Conservation (phyloP, 2,888 invertebrate genomes). For the Enchytraeus crypticus region DNA sequence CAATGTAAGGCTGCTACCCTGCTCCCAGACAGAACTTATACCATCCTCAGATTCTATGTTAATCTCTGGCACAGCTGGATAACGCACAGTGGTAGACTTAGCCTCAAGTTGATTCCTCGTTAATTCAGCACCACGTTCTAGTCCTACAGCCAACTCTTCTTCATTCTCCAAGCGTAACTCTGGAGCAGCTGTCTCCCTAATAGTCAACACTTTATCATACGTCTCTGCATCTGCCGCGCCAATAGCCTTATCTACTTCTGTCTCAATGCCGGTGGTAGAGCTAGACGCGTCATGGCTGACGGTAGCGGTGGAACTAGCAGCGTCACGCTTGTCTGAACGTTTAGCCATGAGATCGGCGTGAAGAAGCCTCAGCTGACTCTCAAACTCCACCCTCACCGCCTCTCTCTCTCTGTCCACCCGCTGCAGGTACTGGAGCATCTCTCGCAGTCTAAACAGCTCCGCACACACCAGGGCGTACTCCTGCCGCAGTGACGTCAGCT, state of each 20-base stretch:
- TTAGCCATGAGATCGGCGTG: background rate
- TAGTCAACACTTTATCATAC: too few relatives aligned
- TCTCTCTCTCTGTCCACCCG: slow-evolving; percentile 5
- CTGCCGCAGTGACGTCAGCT: background rate
- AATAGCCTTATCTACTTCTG: background rate
- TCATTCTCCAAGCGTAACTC: too few relatives aligned
- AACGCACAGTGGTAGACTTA: background rate
- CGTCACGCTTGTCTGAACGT: background rate
- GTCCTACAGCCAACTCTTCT: too few relatives aligned
- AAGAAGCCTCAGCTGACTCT: background rate
- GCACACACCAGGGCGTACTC: slow-evolving; percentile 10
- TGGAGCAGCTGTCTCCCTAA: too few relatives aligned
- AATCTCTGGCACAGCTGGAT: background rate
- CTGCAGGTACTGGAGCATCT: slow-evolving; percentile 6
- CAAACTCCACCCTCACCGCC: slow-evolving; percentile 6
- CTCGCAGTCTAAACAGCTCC: slow-evolving; percentile 6
- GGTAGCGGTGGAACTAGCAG: background rate
- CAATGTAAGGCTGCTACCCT: too few relatives aligned
- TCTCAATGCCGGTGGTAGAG: background rate
- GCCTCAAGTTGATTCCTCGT: background rate
- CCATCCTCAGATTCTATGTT: background rate
- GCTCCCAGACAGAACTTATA: background rate
- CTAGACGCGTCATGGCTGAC: background rate
- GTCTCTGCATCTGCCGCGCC: background rate
- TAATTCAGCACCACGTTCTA: background rate